Evolutionary conservation across 2,888 invertebrate species (phyloP), one percentile per base, ranked within the genome.

Genomic region (Apantesis nais): DNA sequence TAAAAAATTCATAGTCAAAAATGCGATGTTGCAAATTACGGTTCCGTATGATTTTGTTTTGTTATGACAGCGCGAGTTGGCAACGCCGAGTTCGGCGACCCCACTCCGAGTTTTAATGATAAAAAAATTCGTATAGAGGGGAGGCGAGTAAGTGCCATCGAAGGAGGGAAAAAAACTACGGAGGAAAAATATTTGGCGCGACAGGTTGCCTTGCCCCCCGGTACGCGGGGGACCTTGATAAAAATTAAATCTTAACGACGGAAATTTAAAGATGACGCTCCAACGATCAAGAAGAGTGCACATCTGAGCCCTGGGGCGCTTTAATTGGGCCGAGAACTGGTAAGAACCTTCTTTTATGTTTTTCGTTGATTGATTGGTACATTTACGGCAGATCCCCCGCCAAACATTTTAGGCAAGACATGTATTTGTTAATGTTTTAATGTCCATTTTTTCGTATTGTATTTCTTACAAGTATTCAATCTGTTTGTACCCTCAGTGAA

Each of bases 211-310:
- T 85, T 87, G 79, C 84, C 82, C 81, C 86, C 82, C 85, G 79
- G 78, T 78, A 72, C 74, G 80, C 85, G 85, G 88, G 87, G 87
- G 85, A 82, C 88, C 90, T 91, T 93, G 93, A 92, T 95, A 94
- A 93, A 95, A 95, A 95, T 95, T 95, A 95, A 95, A 95, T 95
- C 95, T 95, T 95, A 95, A 94, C 95, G 93, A 93, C 94, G 95
- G 94, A 95, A 95, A 95, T 95, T 95, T 95, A 94, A 94, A 95
- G 95, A 95, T 93, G 95, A 94, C 93, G 95, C 95, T 94, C 90
- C 85, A 94, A 86, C 93, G 95, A 95, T 95, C 95, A 95, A 95
- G 95, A 93, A 93, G 93, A 94, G 93, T 92, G 93, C 90, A 88
- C 94, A 94, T 93, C 95, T 95, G 94, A 94, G 94, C 87, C 93